Conservation (phyloP, 1,140 invertebrate genomes). For the Microplitis mediator region DNA sequence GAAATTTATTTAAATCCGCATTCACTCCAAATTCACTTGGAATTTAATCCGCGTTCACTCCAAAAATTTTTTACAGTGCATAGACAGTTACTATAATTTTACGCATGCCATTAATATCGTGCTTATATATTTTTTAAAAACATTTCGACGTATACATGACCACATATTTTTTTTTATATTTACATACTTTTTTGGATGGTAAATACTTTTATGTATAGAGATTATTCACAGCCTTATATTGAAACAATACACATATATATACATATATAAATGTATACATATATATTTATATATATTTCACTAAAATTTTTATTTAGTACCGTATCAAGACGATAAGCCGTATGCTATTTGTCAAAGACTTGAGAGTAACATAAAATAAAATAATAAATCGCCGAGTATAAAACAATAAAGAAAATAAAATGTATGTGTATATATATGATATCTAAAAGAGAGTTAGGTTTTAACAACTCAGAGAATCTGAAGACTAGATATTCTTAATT, state of each 20-base stretch:
- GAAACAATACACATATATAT: constrained; percentile 1
- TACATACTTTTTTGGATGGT: neutral
- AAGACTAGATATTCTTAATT: constrained; percentile 41
- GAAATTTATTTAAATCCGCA: no score
- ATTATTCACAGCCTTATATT: constrained; percentile 33
- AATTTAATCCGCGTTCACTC: no score
- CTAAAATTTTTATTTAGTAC: no score
- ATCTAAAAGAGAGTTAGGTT: no score
- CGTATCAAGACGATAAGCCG: neutral
- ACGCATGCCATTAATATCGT: no score
- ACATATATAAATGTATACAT: neutral
- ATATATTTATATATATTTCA: neutral
- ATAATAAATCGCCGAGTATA: neutral
- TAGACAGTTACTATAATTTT: no score
- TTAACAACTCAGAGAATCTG: constrained; percentile 29
- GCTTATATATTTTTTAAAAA: no score
- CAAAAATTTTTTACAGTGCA: no score
- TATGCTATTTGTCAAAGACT: neutral
- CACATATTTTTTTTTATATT: neutral
- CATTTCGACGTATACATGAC: no score
- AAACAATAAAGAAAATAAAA: neutral
- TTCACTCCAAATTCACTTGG: no score
- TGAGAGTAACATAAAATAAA: neutral
- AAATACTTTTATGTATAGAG: neutral
- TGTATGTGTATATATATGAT: neutral